These are phyloP conservation scores for Drosophila mercatorum DNA, from an alignment of 2,888 invertebrate species.

Conservation along the genomic window DNA sequence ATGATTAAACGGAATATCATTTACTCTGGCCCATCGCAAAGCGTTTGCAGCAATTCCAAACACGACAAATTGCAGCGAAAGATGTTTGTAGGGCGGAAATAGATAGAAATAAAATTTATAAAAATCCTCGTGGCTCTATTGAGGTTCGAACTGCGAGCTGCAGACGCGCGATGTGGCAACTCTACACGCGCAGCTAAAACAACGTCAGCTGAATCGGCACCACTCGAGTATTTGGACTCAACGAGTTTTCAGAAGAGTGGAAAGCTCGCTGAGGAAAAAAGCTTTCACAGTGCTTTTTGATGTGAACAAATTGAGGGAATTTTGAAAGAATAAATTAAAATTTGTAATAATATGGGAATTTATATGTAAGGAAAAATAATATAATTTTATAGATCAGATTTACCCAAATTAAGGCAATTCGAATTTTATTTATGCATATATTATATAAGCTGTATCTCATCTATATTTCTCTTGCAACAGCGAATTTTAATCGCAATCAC, in stretches of 20 bases:
- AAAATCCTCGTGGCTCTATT: background rate
- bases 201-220: accelerated
- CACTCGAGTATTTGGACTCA: conserved; percentile 15
- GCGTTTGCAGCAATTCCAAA: conserved; percentile 61
- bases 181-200: conserved; percentile 47
- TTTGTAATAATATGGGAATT: background rate
- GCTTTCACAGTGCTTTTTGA: conserved; percentile 20
- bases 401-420: too few relatives aligned
- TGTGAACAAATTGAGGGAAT: background rate
- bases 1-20: conserved; percentile 81
- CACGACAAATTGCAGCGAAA: conserved; percentile 59
- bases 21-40: conserved; percentile 74
- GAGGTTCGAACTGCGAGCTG: conserved; percentile 32
- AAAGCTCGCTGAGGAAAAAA: conserved; percentile 31
- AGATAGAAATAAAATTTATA: conserved; percentile 14
- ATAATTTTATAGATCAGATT: background rate
- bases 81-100: conserved; percentile 35
- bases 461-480: background rate
- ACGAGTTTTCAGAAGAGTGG: conserved; percentile 7
- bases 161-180: background rate
- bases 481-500: background rate
- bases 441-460: too few relatives aligned
- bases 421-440: too few relatives aligned
- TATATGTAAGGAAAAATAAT: background rate
- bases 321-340: background rate